Base-by-base conservation (phyloP, 2,797 vertebrate genomes). In the Erpetoichthys calabaricus region DNA sequence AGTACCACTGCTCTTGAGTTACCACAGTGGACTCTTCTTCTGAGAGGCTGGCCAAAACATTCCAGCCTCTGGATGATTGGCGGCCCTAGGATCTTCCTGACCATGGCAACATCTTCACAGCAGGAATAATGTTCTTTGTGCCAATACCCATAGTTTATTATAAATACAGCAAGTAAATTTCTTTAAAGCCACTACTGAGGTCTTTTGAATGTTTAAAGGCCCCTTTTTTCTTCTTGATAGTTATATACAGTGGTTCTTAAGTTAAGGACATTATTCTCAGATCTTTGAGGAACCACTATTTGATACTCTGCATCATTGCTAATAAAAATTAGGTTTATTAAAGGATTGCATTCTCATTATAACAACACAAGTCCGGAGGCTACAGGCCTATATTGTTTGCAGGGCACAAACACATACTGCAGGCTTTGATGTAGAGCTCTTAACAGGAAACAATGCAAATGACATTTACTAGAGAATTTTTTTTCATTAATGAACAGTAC, bases 401-500 rank as follows among this genome's bases (percentile, higher is more conserved):
- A 57, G 80, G 64, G 72, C 70, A 83, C 63, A 64, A 82, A 73
- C 25, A 58, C 53, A 8, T 25, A 25, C 25, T 25, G 25, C 65
- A 72, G 62, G 73, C 77, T 83, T 85, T 85, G 79, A 85, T 86
- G 79, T 83, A 83, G 77, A 79, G 79, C 77, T 80, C 80, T 86
- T 83, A 80, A 79, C 51, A 60, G 65, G 71, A 86, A 79, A 87
- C 82, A 87, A 86, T 85, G 78, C 77, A 86, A 86, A 86, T 86
- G 84, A 82, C 84, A 86, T 86, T 83, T 86, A 84, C 80, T 72
- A 79, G 80, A 67, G 81, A 82, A 58, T 61, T 82, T 81, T 83
- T 62, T 72, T 71, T 68, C 76, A 85, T 86, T 88, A 86, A 87
- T 86, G 84, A 88, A 85, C 84, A 80, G 84, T 87, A 86, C 86